A percentile compares a stretch with the other conserved stretches of the same genome.
Evolutionary conservation across 2,888 invertebrate genomes (phyloP).

Genomic region (Acanthosepion lycidas): DNA sequence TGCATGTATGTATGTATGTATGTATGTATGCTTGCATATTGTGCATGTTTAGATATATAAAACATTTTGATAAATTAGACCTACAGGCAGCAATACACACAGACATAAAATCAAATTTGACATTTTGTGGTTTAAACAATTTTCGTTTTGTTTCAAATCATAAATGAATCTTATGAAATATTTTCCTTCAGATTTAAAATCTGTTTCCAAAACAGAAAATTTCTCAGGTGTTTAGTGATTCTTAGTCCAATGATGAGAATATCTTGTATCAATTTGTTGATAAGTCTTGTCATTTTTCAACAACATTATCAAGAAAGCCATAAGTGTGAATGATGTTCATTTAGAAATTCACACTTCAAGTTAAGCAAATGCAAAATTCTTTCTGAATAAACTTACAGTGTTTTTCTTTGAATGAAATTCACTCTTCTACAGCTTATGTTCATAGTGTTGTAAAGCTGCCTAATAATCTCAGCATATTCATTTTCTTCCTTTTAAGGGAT

Average conservation of each 20-base stretch:
- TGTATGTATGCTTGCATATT: not conserved
- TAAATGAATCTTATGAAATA: not conserved
- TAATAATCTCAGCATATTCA: not conserved
- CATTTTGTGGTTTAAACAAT: not conserved
- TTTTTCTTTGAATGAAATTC: not conserved
- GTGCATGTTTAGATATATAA: not conserved
- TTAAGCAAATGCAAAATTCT: not conserved
- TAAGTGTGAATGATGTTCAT: not conserved
- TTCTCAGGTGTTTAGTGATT: not conserved
- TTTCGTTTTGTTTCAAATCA: not conserved
- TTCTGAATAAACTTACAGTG: not conserved
- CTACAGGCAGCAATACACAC: not conserved
- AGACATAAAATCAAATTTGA: not conserved
- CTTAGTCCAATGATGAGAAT: not conserved
- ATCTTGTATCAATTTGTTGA: not conserved
- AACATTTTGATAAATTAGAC: not conserved
- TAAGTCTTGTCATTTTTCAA: not conserved
- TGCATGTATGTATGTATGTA: not conserved
- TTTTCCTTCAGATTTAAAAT: not conserved
- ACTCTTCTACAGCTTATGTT: not conserved
- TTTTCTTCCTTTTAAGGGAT: not conserved
- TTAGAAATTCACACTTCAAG: not conserved
- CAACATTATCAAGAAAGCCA: not conserved
- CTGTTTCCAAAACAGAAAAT: not conserved
- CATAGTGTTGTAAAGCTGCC: not conserved